Percentiles rank a stretch among this genome's conserved stretches.
These are phyloP conservation scores for Leucophenga varia DNA, from an alignment of 1,140 invertebrate species.

Conservation along the genomic window DNA sequence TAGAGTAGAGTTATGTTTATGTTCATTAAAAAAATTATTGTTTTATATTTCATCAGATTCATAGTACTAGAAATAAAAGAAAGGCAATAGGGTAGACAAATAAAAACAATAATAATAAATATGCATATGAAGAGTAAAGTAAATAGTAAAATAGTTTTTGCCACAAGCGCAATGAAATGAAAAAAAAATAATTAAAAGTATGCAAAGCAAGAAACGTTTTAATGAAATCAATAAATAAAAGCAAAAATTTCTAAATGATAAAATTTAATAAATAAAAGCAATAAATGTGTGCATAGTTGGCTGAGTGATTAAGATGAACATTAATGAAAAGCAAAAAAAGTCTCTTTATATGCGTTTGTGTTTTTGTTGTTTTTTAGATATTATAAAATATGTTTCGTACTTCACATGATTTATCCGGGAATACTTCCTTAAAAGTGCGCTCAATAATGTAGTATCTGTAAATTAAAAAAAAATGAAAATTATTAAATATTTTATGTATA, in stretches of 20 bases:
- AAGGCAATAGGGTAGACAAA: constrained; percentile 39
- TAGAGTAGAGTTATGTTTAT: too few species aligned
- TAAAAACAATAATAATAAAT: constrained; percentile 21
- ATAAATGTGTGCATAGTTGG: too few species aligned
- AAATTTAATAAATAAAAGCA: too few species aligned
- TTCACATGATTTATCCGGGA: constrained; percentile 51
- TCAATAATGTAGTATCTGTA: constrained; percentile 52
- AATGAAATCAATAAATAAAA: too few species aligned
- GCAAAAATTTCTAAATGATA: too few species aligned
- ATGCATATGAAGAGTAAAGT: constrained; percentile 2
- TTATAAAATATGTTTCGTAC: constrained; percentile 52
- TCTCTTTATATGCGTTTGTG: too few species aligned
- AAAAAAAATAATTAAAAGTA: background rate
- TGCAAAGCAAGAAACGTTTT: background rate
- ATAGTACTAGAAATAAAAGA: constrained; percentile 49
- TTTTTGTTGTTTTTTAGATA: constrained; percentile 20
- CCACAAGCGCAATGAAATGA: background rate
- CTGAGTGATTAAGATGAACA: too few species aligned
- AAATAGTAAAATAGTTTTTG: background rate
- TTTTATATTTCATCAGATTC: constrained; percentile 45
- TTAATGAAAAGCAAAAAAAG: too few species aligned
- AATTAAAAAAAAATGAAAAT: constrained; percentile 11
- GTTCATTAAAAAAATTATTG: constrained; percentile 17
- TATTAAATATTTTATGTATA: background rate
- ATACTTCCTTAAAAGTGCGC: constrained; percentile 48